phyloP scores from a whole-genome alignment of 2,113 vertebrate species.

The Lota lota region DNA sequence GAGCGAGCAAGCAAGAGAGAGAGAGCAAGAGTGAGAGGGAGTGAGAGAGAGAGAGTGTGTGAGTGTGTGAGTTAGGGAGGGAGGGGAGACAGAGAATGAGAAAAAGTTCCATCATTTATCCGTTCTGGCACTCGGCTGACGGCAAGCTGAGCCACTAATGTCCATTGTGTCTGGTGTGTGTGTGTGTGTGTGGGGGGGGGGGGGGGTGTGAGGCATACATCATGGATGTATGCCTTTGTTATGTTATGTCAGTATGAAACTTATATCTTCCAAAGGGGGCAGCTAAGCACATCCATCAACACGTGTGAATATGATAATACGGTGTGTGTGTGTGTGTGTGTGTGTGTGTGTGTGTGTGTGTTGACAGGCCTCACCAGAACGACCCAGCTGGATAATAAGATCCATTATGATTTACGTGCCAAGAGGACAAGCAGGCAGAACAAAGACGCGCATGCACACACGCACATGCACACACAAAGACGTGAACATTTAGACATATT shows the following conservation, averaged over 20 bases:
- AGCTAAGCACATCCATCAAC: constrained; percentile 33
- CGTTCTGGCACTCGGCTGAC: constrained; percentile 52
- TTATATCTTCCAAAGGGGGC: constrained; percentile 30
- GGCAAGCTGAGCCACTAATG: constrained; percentile 70
- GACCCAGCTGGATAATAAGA: constrained; percentile 72
- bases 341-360: constrained; percentile 24
- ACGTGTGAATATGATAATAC: constrained; percentile 27
- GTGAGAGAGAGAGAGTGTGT: constrained; percentile 3
- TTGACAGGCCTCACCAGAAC: constrained; percentile 66
- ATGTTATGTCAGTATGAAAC: constrained; percentile 34
- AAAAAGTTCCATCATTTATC: constrained; percentile 57
- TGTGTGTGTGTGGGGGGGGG: constrained; percentile 23
- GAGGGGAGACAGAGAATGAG: constrained; percentile 29
- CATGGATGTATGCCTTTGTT: constrained; percentile 18
- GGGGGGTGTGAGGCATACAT: neutral
- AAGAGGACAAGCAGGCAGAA: constrained; percentile 63
- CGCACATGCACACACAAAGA: constrained; percentile 21
- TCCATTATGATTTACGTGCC: constrained; percentile 71
- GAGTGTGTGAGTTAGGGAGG: neutral
- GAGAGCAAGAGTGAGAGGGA: constrained; percentile 2
- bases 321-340: neutral
- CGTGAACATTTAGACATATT: constrained; percentile 3
- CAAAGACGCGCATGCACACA: constrained; percentile 50
- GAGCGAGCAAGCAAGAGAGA: neutral
- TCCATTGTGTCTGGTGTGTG: constrained; percentile 70